These are phyloP conservation scores for Artemisiospiza belli DNA, from an alignment of 2,113 vertebrate species.

Conservation along the genomic window DNA sequence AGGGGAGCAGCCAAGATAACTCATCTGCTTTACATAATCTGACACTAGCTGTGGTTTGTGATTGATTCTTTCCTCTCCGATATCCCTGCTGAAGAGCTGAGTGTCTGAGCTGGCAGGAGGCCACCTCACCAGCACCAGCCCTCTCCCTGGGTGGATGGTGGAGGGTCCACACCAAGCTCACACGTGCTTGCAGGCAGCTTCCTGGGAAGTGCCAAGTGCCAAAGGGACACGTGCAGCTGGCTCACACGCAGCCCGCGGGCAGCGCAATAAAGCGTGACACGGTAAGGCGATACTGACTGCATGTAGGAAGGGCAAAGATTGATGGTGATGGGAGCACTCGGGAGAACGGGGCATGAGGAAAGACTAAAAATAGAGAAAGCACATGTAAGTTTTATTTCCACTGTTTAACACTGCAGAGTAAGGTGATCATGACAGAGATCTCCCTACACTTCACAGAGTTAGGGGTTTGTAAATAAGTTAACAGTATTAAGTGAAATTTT, in stretches of 20 bases:
- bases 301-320: conserved; percentile 1
- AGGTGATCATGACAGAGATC: neutral
- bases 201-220: neutral
- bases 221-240: neutral
- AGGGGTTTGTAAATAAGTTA: neutral
- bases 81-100: neutral
- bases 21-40: rapidly evolving
- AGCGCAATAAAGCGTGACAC: neutral
- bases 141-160: rapidly evolving
- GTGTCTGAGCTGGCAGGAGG: neutral
- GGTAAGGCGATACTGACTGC: neutral
- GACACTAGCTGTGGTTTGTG: rapidly evolving
- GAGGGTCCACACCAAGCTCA: rapidly evolving
- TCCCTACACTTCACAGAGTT: neutral
- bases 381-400: neutral
- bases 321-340: neutral
- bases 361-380: conserved; percentile 48
- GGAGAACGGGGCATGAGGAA: conserved; percentile 1
- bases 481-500: neutral
- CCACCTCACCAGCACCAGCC: rapidly evolving
- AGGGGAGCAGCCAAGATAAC: rapidly evolving
- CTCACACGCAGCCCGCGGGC: neutral
- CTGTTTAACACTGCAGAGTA: neutral
- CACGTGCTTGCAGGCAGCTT: neutral
- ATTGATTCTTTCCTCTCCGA: neutral